Base-by-base conservation (phyloP, 2,113 vertebrate genomes). In the Aegithalos caudatus region DNA sequence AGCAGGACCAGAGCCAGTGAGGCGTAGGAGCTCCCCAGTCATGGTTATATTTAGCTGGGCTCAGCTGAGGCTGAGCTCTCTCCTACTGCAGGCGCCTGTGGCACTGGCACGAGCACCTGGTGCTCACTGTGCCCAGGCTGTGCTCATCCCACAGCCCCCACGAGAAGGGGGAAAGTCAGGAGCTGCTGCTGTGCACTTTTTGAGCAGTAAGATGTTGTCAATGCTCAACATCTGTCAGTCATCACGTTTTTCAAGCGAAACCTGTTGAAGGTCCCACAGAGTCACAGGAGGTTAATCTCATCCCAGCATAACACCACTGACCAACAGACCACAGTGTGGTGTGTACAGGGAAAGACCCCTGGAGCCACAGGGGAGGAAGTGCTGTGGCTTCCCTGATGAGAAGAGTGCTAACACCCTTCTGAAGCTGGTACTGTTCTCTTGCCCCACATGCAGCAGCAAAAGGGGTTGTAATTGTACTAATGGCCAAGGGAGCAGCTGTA, bases 11-110 rank as follows among this genome's bases (percentile, higher is more conserved):
- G 54, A 51, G 71, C 83, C 86, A 91, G 80, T 6, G 0, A 78
- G 81, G n/a, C 2, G 0, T 3, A 61, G 69, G 62, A 82, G 64
- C 83, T 96, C 64, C 35, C 38, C 62, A 83, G 62, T 50, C 67
- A n/a, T 37, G 1, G 82, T 57, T 94, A 83, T 84, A 66, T 92
- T 89, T 89, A 94, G 81, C 80, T 8, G 11, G 42, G 76, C 71
- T 82, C 58, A 48, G 88, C 11, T 1, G 5, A 79, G 73, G 66
- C 77, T 2, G 0, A 40, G 74, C 66, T 53, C 33, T 27, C 7
- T 4, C 58, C 40, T 47, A 22, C 48, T 3, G 4, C 51, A n/a
- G 71, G 53, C 0, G 0, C 35, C 48, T 25, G 11, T 7, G 11
- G 67, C 77, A 33, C 33, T 6, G 2, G 22, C 14, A 31, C 18